These are phyloP conservation scores for Maniola hyperantus DNA, from an alignment of 2,888 invertebrate genomes.

Conservation along the genomic window DNA sequence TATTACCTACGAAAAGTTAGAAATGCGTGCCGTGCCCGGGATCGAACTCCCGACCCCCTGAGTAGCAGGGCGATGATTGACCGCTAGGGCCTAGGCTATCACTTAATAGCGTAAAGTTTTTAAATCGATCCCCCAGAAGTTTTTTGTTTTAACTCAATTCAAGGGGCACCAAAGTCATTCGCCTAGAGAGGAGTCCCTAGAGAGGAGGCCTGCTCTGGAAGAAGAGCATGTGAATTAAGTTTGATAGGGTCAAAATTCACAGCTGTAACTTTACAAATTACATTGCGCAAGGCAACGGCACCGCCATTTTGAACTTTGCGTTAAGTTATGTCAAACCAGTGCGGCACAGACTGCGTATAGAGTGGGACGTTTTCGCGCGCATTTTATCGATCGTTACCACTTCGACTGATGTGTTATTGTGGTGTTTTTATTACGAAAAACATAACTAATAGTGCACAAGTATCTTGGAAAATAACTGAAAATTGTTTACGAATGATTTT, in stretches of 20 bases:
- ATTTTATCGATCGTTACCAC: slow-evolving; percentile 58
- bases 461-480: slow-evolving; percentile 35
- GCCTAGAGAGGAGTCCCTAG: too few relatives aligned
- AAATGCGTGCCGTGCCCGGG: too few relatives aligned
- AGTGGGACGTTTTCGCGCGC: slow-evolving; percentile 51
- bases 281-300: slow-evolving; percentile 61
- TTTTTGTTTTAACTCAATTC: too few relatives aligned
- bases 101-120: too few relatives aligned
- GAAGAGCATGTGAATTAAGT: too few relatives aligned
- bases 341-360: slow-evolving; percentile 53
- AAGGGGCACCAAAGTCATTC: too few relatives aligned
- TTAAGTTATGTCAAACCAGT: slow-evolving; percentile 51
- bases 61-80: too few relatives aligned
- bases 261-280: slow-evolving; percentile 27
- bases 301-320: slow-evolving; percentile 55
- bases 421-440: slow-evolving; percentile 61
- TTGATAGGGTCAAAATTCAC: slow-evolving; percentile 13
- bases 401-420: slow-evolving; percentile 59
- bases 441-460: slow-evolving; percentile 57
- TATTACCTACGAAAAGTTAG: too few relatives aligned
- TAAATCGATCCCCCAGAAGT: too few relatives aligned
- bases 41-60: too few relatives aligned
- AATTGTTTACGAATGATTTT: slow-evolving; percentile 56
- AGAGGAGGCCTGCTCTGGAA: too few relatives aligned
- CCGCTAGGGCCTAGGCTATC: too few relatives aligned